phyloP scores from a whole-genome alignment of 2,797 vertebrate species.

The Ispidina picta region DNA sequence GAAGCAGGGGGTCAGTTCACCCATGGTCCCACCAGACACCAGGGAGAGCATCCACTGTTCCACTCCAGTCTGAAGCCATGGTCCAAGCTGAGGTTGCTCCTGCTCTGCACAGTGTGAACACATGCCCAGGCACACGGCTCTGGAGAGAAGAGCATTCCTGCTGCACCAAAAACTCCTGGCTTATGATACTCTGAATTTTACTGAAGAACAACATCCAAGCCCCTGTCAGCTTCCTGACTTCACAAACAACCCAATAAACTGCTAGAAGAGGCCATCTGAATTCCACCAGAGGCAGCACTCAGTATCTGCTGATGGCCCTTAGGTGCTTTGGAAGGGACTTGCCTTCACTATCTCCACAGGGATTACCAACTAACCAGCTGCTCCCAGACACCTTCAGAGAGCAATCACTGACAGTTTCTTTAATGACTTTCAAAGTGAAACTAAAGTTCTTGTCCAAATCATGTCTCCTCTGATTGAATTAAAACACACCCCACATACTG shows the following conservation, averaged over 20 bases:
- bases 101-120: background rate
- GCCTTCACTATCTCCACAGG: conserved; percentile 43
- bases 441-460: conserved; percentile 72
- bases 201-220: background rate
- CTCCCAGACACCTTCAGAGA: conserved; percentile 55
- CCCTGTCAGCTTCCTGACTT: background rate
- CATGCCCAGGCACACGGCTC: background rate
- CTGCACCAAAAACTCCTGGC: background rate
- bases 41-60: background rate
- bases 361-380: conserved; percentile 52
- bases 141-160: background rate
- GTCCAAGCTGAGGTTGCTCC: background rate
- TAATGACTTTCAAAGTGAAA: conserved; percentile 75
- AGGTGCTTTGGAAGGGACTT: conserved; percentile 19
- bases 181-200: background rate
- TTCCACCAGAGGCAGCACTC: background rate
- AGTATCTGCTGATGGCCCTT: background rate
- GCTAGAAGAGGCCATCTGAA: background rate
- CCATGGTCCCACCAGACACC: background rate
- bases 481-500: conserved; percentile 62
- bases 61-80: background rate
- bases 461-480: conserved; percentile 73
- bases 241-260: conserved; percentile 8
- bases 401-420: conserved; percentile 68
- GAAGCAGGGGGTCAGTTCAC: background rate